Conservation (phyloP, 2,888 invertebrate genomes). For the Heteromyza rotundicornis region DNA sequence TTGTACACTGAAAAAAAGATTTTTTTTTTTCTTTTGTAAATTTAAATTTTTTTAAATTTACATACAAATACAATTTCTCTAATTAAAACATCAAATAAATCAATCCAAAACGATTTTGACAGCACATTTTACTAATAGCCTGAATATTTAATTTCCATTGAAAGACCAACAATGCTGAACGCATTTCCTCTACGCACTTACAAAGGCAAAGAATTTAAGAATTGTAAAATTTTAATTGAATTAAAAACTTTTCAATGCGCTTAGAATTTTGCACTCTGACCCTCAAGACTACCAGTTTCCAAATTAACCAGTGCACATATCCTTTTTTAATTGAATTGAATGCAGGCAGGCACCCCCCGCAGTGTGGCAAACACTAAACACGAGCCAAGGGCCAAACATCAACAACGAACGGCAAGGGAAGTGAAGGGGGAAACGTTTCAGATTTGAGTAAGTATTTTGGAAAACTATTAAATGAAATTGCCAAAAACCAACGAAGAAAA, state of each 20-base stretch:
- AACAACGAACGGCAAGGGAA: not conserved
- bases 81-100: no score
- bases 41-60: no score
- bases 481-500: not conserved
- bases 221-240: not conserved
- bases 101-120: no score
- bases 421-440: not conserved
- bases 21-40: no score
- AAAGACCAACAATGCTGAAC: not conserved
- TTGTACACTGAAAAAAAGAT: no score
- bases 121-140: no score
- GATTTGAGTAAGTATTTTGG: conserved; percentile 10
- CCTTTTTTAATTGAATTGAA: conserved; percentile 25
- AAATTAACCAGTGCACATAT: conserved; percentile 23
- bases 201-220: no score
- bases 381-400: conserved; percentile 22
- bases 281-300: not conserved
- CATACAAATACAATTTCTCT: no score
- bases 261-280: not conserved
- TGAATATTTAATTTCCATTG: no score
- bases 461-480: conserved; percentile 25
- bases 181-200: not conserved
- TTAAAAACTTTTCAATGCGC: not conserved
- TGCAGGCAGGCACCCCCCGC: conserved; percentile 23
- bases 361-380: conserved; percentile 12